Evolutionary conservation across 2,888 invertebrate species (phyloP).

Genomic region (Selenia dentaria): DNA sequence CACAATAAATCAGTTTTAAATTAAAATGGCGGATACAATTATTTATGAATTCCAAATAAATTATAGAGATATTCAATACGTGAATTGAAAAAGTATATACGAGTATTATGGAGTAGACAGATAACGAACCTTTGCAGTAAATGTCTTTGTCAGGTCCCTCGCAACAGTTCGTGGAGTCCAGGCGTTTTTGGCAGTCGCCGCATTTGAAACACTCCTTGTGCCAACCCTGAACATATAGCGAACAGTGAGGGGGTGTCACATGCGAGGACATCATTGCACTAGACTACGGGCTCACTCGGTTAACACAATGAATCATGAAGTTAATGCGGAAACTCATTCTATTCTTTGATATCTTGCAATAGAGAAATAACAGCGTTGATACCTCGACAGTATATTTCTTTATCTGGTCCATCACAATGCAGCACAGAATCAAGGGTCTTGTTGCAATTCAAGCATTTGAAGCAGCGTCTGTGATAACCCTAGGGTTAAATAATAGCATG

Average conservation of each 20-base stretch:
- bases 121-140: conserved; percentile 95
- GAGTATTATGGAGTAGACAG: conserved; percentile 19
- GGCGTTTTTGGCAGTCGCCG: conserved; percentile 92
- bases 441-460: conserved; percentile 94
- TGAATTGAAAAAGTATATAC: neutral
- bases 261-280: conserved; percentile 56
- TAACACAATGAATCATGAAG: conserved; percentile 65
- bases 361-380: conserved; percentile 55
- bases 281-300: conserved; percentile 57
- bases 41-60: neutral
- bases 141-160: conserved; percentile 98
- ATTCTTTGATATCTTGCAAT: conserved; percentile 36
- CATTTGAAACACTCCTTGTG: conserved; percentile 98
- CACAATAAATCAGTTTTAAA: conserved; percentile 28
- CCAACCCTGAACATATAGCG: conserved; percentile 89
- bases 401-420: conserved; percentile 97
- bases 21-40: conserved; percentile 4
- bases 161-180: conserved; percentile 96
- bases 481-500: conserved; percentile 70
- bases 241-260: conserved; percentile 64
- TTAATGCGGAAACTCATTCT: conserved; percentile 57
- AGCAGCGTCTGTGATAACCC: conserved; percentile 96
- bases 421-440: conserved; percentile 94
- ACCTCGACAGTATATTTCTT: conserved; percentile 97
- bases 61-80: conserved; percentile 10